Percentiles rank a stretch among this genome's conserved stretches.
Evolutionary conservation across 2,113 vertebrate species (phyloP).

Genomic region (Microtus ochrogaster): DNA sequence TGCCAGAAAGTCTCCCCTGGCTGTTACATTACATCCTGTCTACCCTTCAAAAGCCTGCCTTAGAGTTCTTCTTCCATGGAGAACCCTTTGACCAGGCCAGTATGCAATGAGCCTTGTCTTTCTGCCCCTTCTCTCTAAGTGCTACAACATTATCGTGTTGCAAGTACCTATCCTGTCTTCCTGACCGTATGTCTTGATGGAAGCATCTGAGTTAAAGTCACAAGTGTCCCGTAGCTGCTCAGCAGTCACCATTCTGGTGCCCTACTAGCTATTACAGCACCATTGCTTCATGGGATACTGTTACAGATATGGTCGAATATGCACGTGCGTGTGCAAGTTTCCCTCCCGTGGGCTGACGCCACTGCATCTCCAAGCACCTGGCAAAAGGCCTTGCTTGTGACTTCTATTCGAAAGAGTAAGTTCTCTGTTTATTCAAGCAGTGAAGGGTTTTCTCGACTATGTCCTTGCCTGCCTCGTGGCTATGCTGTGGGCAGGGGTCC

Average conservation of each 20-base stretch:
- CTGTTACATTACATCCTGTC: not conserved
- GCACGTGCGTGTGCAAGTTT: not conserved
- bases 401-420: not conserved
- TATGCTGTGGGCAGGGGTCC: not conserved
- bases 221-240: not conserved
- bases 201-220: not conserved
- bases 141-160: too few species aligned
- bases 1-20: not conserved
- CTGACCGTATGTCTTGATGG: not conserved
- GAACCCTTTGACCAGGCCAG: not conserved
- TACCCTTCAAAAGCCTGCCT: not conserved
- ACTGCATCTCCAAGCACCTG: not conserved
- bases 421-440: not conserved
- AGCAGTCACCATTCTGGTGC: rapidly evolving
- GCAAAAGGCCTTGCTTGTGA: not conserved
- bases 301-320: too few species aligned
- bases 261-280: not conserved
- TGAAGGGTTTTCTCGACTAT: not conserved
- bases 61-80: not conserved
- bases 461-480: not conserved
- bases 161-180: too few species aligned
- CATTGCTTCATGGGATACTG: not conserved
- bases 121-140: not conserved
- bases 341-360: not conserved
- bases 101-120: not conserved